phyloP scores from a whole-genome alignment of 2,888 invertebrate genomes.

The Hemaris fuciformis region DNA sequence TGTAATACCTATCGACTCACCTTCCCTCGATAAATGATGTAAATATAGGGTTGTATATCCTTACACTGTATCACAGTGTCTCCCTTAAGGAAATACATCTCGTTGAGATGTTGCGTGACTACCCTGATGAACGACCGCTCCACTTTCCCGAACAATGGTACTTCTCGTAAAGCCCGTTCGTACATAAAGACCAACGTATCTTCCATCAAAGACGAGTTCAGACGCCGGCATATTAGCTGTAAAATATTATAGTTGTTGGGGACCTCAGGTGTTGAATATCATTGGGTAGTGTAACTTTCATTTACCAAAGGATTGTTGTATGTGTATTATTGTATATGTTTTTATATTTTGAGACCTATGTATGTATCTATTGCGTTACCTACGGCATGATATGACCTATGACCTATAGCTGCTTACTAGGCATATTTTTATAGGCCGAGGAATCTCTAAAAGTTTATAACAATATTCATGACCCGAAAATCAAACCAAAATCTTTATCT shows the following conservation, averaged over 20 bases:
- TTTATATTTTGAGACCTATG: too few species aligned
- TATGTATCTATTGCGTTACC: too few species aligned
- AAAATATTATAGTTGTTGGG: background rate
- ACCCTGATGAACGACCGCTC: constrained; percentile 79
- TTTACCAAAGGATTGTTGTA: too few species aligned
- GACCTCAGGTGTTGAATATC: background rate
- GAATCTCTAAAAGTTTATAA: too few species aligned
- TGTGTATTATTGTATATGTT: too few species aligned
- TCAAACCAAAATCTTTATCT: too few species aligned
- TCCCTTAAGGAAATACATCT: constrained; percentile 75
- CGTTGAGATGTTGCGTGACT: constrained; percentile 74
- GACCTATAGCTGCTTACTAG: too few species aligned
- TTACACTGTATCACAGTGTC: constrained; percentile 73
- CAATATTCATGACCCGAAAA: too few species aligned
- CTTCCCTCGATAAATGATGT: constrained; percentile 77
- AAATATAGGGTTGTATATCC: constrained; percentile 73
- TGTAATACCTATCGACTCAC: constrained; percentile 39
- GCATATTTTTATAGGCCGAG: too few species aligned
- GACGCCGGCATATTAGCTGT: constrained; percentile 70
- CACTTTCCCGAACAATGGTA: constrained; percentile 77
- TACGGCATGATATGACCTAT: too few species aligned
- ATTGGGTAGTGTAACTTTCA: background rate
- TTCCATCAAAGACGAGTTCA: constrained; percentile 78
- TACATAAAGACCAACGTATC: constrained; percentile 79
- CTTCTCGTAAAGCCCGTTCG: constrained; percentile 73